Evolutionary conservation across 2,113 vertebrate genomes (phyloP), one percentile per base, ranked within the genome.

Genomic region (Papio anubis): DNA sequence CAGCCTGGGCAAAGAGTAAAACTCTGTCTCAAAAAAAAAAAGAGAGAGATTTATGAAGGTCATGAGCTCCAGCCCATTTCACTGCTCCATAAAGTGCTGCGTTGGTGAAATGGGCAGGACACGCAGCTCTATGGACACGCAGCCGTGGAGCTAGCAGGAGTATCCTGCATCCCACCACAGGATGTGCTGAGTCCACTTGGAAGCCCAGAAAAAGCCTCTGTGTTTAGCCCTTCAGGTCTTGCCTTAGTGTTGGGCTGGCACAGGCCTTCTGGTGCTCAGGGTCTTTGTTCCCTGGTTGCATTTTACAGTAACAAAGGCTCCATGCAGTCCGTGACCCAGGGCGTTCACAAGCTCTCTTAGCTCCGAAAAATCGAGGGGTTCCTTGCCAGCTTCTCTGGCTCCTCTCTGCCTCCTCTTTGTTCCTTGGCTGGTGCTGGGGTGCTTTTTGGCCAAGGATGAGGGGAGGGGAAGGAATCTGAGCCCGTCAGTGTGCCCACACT

Each of bases 91-190:
- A 2, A 21, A 35, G 9, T 0, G 32, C 57, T 18, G 10, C 0
- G 0, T 4, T 43, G 38, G 27, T 5, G 8, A n/a, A 38, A 25
- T 0, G 3, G 43, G 57, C 0, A 2, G 48, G 43, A 17, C 21
- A 17, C 2, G 23, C 18, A 7, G 1, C 5, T 3, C 27, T 17
- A 3, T 66, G 43, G 18, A 8, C 72, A 27, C 17, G 0, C 43
- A 68, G 48, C 50, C 21, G 30, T 43, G 4, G 20, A 16, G 70
- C 61, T 7, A 0, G 7, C 13, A 6, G n/a, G 2, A 21, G 3
- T 25, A 21, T 10, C 40, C 27, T 12, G 11, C 57, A 8, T 57
- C 20, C 27, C 35, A 6, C 6, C 27, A 38, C 7, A 6, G 14
- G 57, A 11, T 55, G 13, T 25, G 2, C 45, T 25, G 10, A 52